Conservation (phyloP, 2,888 invertebrate species). For the Xanthorhoe spadicearia region DNA sequence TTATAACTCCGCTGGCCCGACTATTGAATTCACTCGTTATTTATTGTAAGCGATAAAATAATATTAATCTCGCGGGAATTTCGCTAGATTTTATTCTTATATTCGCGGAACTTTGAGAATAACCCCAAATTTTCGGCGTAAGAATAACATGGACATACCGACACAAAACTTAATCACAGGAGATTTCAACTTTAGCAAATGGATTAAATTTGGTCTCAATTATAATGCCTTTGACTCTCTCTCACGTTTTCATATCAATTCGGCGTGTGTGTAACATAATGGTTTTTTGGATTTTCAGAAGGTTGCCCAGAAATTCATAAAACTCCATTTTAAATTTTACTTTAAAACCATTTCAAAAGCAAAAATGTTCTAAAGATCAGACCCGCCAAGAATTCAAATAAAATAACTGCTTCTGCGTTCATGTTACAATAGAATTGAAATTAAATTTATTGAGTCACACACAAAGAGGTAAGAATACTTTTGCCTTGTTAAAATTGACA, state of each 20-base stretch:
- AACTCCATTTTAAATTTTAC: not conserved
- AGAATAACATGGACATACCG: constrained; percentile 65
- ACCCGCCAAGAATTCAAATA: no score
- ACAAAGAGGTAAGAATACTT: no score
- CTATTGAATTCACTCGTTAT: constrained; percentile 83
- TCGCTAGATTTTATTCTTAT: constrained; percentile 80
- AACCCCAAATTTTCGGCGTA: constrained; percentile 60
- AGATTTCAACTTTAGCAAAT: constrained; percentile 40
- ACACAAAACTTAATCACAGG: constrained; percentile 45
- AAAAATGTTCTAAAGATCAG: no score
- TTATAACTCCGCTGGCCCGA: constrained; percentile 73
- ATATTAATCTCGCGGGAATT: constrained; percentile 83
- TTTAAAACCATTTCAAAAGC: no score
- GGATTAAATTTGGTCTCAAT: constrained; percentile 54
- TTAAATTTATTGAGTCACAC: no score
- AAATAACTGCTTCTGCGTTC: no score
- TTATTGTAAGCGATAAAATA: constrained; percentile 84
- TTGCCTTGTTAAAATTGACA: not conserved
- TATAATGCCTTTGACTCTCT: constrained; percentile 42
- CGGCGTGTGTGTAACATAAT: constrained; percentile 19
- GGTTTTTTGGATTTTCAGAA: constrained; percentile 12
- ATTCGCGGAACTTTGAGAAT: constrained; percentile 74
- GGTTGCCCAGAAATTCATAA: not conserved
- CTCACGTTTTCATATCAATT: constrained; percentile 42
- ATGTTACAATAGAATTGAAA: no score